phyloP scores from a whole-genome alignment of 2,113 vertebrate species.

The Triplophysa dalaica region DNA sequence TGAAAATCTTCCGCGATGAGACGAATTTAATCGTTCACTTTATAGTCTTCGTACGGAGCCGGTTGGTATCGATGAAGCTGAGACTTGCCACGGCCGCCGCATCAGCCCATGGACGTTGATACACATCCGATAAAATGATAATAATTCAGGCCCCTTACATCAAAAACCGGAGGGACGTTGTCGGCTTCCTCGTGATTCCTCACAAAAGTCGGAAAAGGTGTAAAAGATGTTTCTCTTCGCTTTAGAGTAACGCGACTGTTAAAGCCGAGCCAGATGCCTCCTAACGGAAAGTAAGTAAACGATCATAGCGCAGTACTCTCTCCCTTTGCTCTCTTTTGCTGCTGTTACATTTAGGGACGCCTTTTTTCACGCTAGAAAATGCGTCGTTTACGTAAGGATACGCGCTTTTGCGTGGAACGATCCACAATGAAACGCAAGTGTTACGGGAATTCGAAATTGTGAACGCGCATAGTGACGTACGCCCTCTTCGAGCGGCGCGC shows the following conservation, averaged over 20 bases:
- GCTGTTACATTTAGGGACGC: background rate
- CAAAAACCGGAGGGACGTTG: background rate
- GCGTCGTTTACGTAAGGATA: background rate
- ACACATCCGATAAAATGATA: background rate
- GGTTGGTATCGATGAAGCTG: background rate
- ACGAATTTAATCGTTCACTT: conserved; percentile 9
- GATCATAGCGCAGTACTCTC: background rate
- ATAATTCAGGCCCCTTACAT: background rate
- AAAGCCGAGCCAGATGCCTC: background rate
- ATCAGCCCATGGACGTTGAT: background rate
- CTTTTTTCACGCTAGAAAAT: background rate
- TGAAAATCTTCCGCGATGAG: background rate
- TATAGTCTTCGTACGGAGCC: background rate
- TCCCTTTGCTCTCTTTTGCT: background rate
- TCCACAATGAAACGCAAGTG: background rate
- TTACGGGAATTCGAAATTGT: conserved; percentile 27
- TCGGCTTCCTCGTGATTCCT: background rate
- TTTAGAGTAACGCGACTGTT: background rate
- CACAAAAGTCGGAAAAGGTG: background rate
- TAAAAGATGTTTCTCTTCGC: background rate
- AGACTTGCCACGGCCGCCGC: conserved; percentile 27
- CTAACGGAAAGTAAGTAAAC: background rate
- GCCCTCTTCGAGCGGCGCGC: too few relatives aligned
- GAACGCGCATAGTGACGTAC: conserved; percentile 17
- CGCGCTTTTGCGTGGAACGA: background rate